Base-by-base conservation (phyloP, 2,797 vertebrate species). In the Scyliorhinus canicula region DNA sequence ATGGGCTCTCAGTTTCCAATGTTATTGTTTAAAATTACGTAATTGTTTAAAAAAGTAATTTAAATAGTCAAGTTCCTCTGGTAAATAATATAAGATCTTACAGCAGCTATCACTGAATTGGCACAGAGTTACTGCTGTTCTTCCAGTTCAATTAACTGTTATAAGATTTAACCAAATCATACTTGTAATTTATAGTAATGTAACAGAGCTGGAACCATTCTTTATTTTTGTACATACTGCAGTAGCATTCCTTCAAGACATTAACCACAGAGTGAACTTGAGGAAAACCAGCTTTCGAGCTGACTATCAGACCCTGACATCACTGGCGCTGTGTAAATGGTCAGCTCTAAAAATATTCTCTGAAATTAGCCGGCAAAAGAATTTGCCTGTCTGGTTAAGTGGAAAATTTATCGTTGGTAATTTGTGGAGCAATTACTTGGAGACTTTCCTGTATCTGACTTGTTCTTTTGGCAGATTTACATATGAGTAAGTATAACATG, bases 191-290 rank as follows among this genome's bases (percentile, higher is more conserved):
- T 94, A 94, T 47, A 74, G 67, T 74, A 94, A 94, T 47, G 55
- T 94, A 71, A 74, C 31, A 94, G 67, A 74, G 67, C 47, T 52
- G 67, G 67, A 94, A 94, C 67, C 67, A 94, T 74, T 47, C 12
- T 71, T 94, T 94, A 94, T 94, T 94, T 94, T 94, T 94, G 55
- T 71, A 74, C 12, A 71, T 52, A 74, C 55, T 55, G 85, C 67
- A 91, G 95, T 57, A 90, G 85, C 86, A 95, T 95, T 95, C 95
- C 85, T 88, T 71, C 67, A 88, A 90, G 85, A 95, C 95, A 95
- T 95, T 90, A 95, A 90, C 86, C 85, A 91, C 50, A 7, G 65
- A 55, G 84, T 90, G 71, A 88, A 74, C 86, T 71, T 95, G 95
- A 95, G 52, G 50, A 67, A 95, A 90, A 77, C 65, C 95, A 95